Conservation (phyloP, 2,888 invertebrate species). For the Euzophera pinguis region DNA sequence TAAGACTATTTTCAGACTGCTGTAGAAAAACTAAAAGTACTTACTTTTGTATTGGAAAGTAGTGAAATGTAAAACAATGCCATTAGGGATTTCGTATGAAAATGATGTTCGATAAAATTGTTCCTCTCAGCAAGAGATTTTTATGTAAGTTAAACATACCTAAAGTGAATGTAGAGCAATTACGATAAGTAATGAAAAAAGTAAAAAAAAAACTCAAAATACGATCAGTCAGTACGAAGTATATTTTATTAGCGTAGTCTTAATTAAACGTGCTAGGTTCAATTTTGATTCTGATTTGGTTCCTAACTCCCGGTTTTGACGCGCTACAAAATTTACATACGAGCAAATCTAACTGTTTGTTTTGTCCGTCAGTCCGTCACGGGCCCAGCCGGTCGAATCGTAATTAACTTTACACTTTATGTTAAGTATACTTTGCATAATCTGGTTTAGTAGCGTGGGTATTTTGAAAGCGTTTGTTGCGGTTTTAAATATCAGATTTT, state of each 20-base stretch:
- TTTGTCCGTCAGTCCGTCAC: constrained; percentile 29
- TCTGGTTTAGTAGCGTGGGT: constrained; percentile 20
- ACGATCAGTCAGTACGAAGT: too few relatives aligned
- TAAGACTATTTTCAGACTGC: neutral
- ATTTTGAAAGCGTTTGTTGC: constrained; percentile 4
- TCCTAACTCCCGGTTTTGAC: neutral
- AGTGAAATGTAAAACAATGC: too few relatives aligned
- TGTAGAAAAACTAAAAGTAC: too few relatives aligned
- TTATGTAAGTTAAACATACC: too few relatives aligned
- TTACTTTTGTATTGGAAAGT: too few relatives aligned
- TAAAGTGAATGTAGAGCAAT: too few relatives aligned
- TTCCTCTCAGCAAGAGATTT: too few relatives aligned
- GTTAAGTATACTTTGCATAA: constrained; percentile 38
- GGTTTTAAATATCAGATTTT: neutral
- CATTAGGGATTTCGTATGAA: too few relatives aligned
- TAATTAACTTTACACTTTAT: constrained; percentile 56
- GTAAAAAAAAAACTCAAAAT: too few relatives aligned
- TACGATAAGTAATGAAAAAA: too few relatives aligned
- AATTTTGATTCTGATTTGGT: neutral
- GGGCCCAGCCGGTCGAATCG: constrained; percentile 30
- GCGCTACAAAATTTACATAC: constrained; percentile 9
- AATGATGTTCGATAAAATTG: too few relatives aligned
- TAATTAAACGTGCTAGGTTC: neutral
- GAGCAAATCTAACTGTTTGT: constrained; percentile 27
- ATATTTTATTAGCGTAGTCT: neutral